Evolutionary conservation across 2,113 vertebrate species (phyloP).

Genomic region (Petroica traversi): DNA sequence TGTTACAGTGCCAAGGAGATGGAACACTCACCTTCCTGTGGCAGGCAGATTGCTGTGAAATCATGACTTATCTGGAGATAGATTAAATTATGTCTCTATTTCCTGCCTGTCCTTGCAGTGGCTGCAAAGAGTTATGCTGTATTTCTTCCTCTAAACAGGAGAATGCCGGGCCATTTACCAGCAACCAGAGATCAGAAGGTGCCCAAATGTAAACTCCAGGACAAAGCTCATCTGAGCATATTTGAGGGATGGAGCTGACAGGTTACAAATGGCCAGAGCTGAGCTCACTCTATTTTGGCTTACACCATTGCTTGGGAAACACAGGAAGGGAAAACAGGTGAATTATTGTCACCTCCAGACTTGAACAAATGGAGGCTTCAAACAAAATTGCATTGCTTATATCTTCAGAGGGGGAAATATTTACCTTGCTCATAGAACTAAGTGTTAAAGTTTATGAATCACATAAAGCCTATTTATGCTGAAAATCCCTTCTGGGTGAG

Average conservation of each 20-base stretch:
- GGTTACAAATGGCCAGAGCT: background rate
- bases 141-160: constrained; percentile 31
- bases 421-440: background rate
- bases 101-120: background rate
- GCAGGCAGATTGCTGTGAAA: background rate
- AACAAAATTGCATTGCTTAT: constrained; percentile 28
- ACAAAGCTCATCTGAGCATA: background rate
- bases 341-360: constrained; percentile 26
- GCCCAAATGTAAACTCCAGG: background rate
- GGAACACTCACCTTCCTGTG: background rate
- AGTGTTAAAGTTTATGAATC: constrained; percentile 16
- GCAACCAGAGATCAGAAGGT: background rate
- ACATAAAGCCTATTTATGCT: constrained; percentile 6
- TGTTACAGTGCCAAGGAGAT: constrained; percentile 37
- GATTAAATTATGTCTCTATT: background rate
- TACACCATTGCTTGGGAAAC: background rate
- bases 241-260: background rate
- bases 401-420: constrained; percentile 19
- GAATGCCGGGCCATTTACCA: background rate
- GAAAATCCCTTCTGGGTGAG: constrained; percentile 24
- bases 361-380: constrained; percentile 50
- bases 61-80: background rate
- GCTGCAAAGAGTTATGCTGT: background rate
- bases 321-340: constrained; percentile 2
- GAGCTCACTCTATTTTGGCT: constrained; percentile 1